phyloP scores from a whole-genome alignment of 2,797 vertebrate genomes.

The Acestrorhynchus altus region DNA sequence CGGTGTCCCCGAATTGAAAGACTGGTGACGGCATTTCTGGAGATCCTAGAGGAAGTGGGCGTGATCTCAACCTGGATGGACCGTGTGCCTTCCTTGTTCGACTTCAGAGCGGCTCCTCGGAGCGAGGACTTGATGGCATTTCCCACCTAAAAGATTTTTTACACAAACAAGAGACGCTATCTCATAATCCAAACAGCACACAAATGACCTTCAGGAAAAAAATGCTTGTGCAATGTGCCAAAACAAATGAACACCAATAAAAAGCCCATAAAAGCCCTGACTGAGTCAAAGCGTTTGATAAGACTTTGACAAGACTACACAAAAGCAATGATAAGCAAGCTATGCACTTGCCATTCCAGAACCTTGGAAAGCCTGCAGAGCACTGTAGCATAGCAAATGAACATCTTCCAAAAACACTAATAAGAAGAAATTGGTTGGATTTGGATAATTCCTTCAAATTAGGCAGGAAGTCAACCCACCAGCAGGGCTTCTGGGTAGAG shows the following conservation, averaged over 20 bases:
- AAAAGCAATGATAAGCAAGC: background rate
- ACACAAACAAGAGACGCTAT: background rate
- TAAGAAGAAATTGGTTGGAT: conserved; percentile 72
- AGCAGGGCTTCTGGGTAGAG: conserved; percentile 95
- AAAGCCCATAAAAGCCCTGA: background rate
- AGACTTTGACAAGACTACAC: background rate
- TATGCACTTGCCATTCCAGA: background rate
- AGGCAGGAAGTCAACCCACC: conserved; percentile 78
- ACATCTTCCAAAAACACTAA: conserved; percentile 69
- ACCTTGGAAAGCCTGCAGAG: background rate
- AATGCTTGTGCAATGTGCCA: background rate
- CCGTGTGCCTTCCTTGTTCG: conserved; percentile 89
- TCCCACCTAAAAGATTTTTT: conserved; percentile 82
- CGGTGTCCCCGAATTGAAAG: conserved; percentile 97
- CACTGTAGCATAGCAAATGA: background rate
- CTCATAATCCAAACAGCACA: background rate
- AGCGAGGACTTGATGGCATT: conserved; percentile 97
- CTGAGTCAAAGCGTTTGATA: background rate
- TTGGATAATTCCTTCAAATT: conserved; percentile 23
- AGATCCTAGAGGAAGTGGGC: conserved; percentile 94
- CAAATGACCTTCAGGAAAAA: background rate
- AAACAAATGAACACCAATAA: background rate
- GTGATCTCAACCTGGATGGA: conserved; percentile 99
- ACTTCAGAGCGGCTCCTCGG: conserved; percentile 89
- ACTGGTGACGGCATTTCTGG: conserved; percentile 97